These are phyloP conservation scores for Sebastes steindachneri DNA, from an alignment of 2,797 vertebrate species.

Conservation along the genomic window DNA sequence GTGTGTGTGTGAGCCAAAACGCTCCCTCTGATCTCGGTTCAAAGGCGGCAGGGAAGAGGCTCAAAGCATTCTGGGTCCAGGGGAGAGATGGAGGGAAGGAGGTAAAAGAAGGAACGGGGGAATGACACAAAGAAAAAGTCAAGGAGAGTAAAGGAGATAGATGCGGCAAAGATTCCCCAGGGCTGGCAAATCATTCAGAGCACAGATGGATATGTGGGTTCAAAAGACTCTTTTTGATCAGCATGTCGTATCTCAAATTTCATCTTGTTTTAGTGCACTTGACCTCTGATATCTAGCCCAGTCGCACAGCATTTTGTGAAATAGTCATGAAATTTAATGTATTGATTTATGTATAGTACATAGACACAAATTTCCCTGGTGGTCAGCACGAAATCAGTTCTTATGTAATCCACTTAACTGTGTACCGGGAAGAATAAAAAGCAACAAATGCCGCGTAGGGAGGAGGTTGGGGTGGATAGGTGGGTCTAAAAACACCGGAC, in stretches of 20 bases:
- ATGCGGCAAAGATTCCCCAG: constrained; percentile 74
- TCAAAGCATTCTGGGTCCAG: constrained; percentile 80
- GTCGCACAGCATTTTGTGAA: neutral
- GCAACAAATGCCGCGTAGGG: no score
- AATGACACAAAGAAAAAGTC: constrained; percentile 41
- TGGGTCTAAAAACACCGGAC: no score
- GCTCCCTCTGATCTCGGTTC: constrained; percentile 85
- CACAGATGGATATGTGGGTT: constrained; percentile 56
- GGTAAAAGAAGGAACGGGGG: constrained; percentile 46
- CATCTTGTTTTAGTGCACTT: neutral
- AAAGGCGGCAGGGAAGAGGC: constrained; percentile 84
- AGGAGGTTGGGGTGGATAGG: no score
- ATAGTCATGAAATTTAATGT: no score
- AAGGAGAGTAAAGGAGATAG: constrained; percentile 56
- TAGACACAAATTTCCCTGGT: no score
- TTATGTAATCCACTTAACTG: no score
- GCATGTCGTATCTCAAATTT: constrained; percentile 20
- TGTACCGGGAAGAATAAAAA: no score
- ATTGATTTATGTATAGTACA: no score
- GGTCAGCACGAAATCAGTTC: no score
- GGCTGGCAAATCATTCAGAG: constrained; percentile 81
- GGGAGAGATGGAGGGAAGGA: constrained; percentile 58
- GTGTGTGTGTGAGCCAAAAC: constrained; percentile 72
- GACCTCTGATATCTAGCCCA: neutral
- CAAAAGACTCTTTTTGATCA: constrained; percentile 57